Conservation (phyloP, 2,888 invertebrate species). For the Cephus rjabovi region DNA sequence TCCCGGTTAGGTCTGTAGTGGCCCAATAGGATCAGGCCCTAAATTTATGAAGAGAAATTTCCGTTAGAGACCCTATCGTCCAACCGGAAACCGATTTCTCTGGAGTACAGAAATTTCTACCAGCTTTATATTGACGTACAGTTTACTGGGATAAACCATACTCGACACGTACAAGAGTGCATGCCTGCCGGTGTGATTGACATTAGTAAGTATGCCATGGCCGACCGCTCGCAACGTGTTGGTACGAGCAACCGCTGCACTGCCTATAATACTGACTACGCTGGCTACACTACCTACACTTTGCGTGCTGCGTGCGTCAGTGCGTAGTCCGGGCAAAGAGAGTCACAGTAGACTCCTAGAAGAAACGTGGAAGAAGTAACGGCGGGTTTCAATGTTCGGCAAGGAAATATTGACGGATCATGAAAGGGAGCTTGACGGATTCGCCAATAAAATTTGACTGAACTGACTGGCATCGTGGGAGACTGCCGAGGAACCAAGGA, state of each 20-base stretch:
- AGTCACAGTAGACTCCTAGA: neutral
- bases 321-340: neutral
- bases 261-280: conserved; percentile 55
- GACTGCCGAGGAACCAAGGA: neutral
- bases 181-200: conserved; percentile 65
- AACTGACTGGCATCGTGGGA: neutral
- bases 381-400: neutral
- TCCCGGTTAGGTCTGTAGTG: too few relatives aligned
- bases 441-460: neutral
- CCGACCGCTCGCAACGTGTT: conserved; percentile 62
- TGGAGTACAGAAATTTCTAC: too few relatives aligned
- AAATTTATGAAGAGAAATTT: too few relatives aligned
- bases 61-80: too few relatives aligned
- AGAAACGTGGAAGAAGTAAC: neutral
- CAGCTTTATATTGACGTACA: neutral
- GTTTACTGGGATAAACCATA: neutral
- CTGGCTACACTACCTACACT: conserved; percentile 10
- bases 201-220: conserved; percentile 67
- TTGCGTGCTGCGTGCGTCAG: neutral
- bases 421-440: neutral
- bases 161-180: conserved; percentile 39
- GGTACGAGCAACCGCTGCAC: conserved; percentile 47
- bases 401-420: neutral
- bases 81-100: too few relatives aligned
- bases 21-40: too few relatives aligned